Base-by-base conservation (phyloP, 1,140 invertebrate species). In the Arion vulgaris region DNA sequence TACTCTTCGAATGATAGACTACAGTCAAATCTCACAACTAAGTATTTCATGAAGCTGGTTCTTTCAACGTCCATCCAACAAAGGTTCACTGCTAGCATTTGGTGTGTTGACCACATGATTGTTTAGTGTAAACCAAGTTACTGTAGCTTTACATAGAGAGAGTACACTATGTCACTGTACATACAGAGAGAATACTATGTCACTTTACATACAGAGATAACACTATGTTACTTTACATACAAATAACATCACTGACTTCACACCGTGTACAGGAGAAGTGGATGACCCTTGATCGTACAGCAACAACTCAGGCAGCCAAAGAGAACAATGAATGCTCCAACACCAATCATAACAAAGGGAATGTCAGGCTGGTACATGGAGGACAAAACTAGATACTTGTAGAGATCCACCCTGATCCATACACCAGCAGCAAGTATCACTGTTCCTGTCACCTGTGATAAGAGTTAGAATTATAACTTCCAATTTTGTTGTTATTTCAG, bases 251-350 rank as follows among this genome's bases (percentile, higher is more conserved):
- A 57, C 53, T 57, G 53, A 71, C 69, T 62, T 88, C 92, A 94
- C 93, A 97, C 96, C 87, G 96, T 92, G 88, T 96, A 96, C 13
- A 97, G 93, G 9, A 96, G 93, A 23, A 95, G 94, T 7, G 95
- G 94, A 92, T 96, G 95, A 81, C 95, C 96, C 89, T 96, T 96
- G 75, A 95, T 94, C 41, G 96, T 96, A 89, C 96, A 97, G 87
- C 95, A 96, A 92, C 96, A 96, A 34, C 96, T 96, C 28, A 96
- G 92, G 1, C 95, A 94, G 34, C 95, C 95, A 82, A 95, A 93
- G 32, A 97, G 85, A 9, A 95, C 93, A 68, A 96, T 95, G 41
- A 95, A 90, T 15, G 93, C 93, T 32, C 96, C 96, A 32, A 96
- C 94, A 77, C 94, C 95, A 84, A 96, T 95, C 26, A 96, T 90